phyloP scores from a whole-genome alignment of 2,113 vertebrate genomes.

The Setophaga kirtlandii region DNA sequence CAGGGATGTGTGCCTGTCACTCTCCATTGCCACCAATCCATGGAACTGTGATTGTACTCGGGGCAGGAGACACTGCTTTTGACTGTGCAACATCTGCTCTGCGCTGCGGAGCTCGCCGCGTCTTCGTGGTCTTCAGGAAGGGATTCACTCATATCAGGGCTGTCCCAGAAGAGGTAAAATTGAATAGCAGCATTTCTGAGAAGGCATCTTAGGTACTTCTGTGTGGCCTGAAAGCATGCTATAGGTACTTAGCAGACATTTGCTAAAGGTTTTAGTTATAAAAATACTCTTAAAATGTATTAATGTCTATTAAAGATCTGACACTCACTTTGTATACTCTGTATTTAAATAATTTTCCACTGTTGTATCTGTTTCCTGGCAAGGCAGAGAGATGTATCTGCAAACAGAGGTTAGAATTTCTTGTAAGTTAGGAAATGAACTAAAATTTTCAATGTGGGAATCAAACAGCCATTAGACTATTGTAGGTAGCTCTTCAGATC shows the following conservation, averaged over 20 bases:
- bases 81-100: constrained; percentile 96
- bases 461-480: background rate
- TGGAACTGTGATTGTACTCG: constrained; percentile 91
- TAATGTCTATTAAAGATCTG: background rate
- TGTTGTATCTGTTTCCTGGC: background rate
- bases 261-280: background rate
- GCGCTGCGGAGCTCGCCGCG: constrained; percentile 89
- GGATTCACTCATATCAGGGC: constrained; percentile 92
- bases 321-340: background rate
- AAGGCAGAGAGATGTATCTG: background rate
- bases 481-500: background rate
- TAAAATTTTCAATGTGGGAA: background rate
- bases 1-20: constrained; percentile 91
- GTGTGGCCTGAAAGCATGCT: background rate
- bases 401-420: background rate
- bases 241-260: background rate
- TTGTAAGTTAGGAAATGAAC: background rate
- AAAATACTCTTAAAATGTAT: background rate
- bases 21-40: constrained; percentile 81
- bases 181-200: constrained; percentile 18
- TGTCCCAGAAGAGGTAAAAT: constrained; percentile 90
- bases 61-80: constrained; percentile 95
- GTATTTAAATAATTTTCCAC: background rate
- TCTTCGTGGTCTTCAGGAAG: constrained; percentile 90
- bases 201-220: background rate